Conservation (phyloP, 2,888 invertebrate genomes). For the Leucophenga maculata region DNA sequence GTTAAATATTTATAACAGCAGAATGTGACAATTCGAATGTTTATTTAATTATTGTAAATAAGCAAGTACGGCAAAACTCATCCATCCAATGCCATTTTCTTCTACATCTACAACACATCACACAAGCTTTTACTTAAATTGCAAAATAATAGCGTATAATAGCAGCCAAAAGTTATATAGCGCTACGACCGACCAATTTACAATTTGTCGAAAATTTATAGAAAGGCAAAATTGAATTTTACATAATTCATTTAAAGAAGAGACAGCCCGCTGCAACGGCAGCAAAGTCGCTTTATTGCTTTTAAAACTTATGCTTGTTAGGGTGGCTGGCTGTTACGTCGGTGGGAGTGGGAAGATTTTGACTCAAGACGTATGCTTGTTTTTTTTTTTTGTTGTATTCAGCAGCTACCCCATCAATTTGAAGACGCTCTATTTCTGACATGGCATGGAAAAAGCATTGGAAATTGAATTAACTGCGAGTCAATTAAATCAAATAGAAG, state of each 20-base stretch:
- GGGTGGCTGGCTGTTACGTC: not conserved
- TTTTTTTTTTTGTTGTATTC: slow-evolving; percentile 7
- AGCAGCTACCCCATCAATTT: not conserved
- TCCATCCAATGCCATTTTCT: not conserved
- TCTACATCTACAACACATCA: not conserved
- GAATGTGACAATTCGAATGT: slow-evolving; percentile 9
- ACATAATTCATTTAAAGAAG: slow-evolving; percentile 20
- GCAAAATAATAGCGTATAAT: slow-evolving; percentile 18
- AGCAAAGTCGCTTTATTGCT: no score
- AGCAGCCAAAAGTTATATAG: not conserved
- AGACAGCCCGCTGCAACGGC: not conserved
- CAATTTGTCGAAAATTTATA: slow-evolving; percentile 25
- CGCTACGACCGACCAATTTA: slow-evolving; percentile 18
- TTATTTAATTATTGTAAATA: slow-evolving; percentile 13
- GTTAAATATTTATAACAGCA: no score
- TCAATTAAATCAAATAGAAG: slow-evolving; percentile 60
- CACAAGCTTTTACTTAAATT: slow-evolving; percentile 4
- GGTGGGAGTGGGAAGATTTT: not conserved
- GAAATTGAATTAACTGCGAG: slow-evolving; percentile 57
- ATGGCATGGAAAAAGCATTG: not conserved
- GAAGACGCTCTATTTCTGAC: not conserved
- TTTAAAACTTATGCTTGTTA: not conserved
- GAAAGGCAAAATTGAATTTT: slow-evolving; percentile 20
- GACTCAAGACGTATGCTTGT: not conserved
- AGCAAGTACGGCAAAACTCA: not conserved